A percentile compares a stretch with the other conserved stretches of the same genome.
These are phyloP conservation scores for Sebastes variabilis DNA, from an alignment of 2,797 vertebrate species.

Conservation along the genomic window DNA sequence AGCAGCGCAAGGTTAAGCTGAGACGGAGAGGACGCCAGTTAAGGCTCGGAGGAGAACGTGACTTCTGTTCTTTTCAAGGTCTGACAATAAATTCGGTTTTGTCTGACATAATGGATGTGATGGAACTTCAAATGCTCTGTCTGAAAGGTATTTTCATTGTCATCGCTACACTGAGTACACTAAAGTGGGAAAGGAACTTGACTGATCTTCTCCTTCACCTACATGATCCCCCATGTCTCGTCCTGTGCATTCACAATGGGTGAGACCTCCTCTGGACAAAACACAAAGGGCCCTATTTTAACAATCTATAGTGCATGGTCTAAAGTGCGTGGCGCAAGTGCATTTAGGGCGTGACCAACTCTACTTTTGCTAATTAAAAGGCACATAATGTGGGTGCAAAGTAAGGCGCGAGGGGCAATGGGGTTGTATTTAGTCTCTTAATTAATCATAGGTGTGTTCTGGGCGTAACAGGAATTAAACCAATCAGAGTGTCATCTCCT, in stretches of 20 bases:
- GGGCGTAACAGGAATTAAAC: too few species aligned
- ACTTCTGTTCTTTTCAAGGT: constrained; percentile 24
- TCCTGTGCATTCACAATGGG: background rate
- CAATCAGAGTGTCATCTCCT: too few species aligned
- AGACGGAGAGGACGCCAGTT: constrained; percentile 1
- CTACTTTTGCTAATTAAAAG: too few species aligned
- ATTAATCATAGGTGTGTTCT: too few species aligned
- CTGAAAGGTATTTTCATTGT: constrained; percentile 10
- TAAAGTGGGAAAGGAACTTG: background rate
- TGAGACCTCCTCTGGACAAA: background rate
- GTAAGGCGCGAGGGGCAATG: too few species aligned
- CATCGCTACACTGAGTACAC: background rate
- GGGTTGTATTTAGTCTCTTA: too few species aligned
- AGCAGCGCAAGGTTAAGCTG: constrained; percentile 28
- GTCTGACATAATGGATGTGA: constrained; percentile 9
- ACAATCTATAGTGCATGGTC: background rate
- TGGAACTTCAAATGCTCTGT: constrained; percentile 5
- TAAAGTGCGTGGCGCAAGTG: too few species aligned
- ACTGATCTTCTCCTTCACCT: constrained; percentile 6
- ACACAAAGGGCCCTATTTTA: background rate
- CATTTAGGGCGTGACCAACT: too few species aligned
- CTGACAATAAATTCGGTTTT: constrained; percentile 36
- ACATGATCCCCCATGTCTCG: background rate
- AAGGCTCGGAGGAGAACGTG: background rate
- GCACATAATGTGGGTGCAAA: too few species aligned